Conservation (phyloP, 2,113 vertebrate genomes). For the Elephas maximus region DNA sequence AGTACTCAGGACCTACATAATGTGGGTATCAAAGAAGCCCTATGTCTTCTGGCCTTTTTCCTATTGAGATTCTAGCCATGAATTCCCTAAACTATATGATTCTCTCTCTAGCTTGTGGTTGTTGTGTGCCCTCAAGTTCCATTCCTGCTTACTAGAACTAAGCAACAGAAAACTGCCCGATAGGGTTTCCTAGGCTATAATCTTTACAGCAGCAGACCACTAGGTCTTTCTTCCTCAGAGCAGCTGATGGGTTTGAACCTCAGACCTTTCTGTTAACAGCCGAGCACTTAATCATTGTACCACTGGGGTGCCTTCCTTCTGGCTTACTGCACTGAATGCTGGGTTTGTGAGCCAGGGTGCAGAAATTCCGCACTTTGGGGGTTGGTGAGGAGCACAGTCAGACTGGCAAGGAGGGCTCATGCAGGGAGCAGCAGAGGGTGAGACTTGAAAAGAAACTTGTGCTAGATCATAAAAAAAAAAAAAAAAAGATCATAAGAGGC, state of each 20-base stretch:
- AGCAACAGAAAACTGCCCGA: not conserved
- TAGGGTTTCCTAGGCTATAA: not conserved
- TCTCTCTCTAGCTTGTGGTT: not conserved
- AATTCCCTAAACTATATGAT: not conserved
- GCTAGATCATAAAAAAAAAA: not conserved
- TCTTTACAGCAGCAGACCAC: not conserved
- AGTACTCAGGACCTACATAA: too few relatives aligned
- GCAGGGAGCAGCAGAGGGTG: not conserved
- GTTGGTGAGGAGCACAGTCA: too few relatives aligned
- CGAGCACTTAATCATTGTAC: too few relatives aligned
- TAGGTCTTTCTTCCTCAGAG: too few relatives aligned
- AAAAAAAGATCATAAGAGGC: not conserved
- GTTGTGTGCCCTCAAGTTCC: not conserved
- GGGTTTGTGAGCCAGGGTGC: not conserved
- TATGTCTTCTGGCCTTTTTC: not conserved
- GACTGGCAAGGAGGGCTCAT: too few relatives aligned
- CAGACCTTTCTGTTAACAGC: too few relatives aligned
- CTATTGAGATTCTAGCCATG: not conserved
- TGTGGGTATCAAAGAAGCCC: not conserved
- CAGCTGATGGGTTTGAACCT: too few relatives aligned
- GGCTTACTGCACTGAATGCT: not conserved
- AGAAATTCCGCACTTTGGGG: not conserved
- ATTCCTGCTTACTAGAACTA: not conserved
- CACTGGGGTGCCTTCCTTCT: not conserved
- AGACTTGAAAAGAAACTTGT: not conserved